Conservation (phyloP, 2,888 invertebrate species). For the Cactoblastis cactorum region DNA sequence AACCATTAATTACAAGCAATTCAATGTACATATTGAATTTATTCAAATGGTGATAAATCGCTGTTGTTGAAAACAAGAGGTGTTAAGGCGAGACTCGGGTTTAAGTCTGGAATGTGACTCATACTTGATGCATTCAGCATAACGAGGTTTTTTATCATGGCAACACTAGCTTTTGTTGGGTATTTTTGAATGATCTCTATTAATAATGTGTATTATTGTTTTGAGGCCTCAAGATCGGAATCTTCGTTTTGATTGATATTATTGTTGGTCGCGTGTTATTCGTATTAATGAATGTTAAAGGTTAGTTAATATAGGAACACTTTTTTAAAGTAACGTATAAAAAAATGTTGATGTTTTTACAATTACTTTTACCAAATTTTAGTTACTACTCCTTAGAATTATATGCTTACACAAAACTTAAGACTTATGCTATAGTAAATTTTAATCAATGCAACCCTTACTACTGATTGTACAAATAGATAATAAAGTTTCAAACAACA, state of each 20-base stretch:
- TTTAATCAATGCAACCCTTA: no score
- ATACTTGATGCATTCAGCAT: slow-evolving; percentile 37
- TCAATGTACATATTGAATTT: slow-evolving; percentile 80
- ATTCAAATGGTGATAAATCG: slow-evolving; percentile 79
- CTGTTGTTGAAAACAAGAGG: slow-evolving; percentile 63
- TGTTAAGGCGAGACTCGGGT: slow-evolving; percentile 43
- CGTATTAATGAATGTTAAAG: no score
- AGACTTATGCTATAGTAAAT: no score
- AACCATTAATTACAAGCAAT: slow-evolving; percentile 78
- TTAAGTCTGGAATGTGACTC: slow-evolving; percentile 54
- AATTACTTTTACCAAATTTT: no score
- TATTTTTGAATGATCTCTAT: slow-evolving; percentile 15
- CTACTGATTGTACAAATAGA: no score
- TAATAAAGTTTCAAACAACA: no score
- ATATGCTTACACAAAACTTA: no score
- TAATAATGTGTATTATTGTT: slow-evolving; percentile 18
- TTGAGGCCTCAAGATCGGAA: neutral
- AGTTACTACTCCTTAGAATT: no score
- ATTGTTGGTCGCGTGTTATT: neutral
- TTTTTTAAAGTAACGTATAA: no score
- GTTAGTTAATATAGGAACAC: no score
- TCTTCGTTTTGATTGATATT: neutral
- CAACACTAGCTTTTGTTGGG: slow-evolving; percentile 4
- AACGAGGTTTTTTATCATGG: slow-evolving; percentile 14
- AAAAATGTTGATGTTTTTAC: no score